A percentile compares a stretch with the other conserved stretches of the same genome.
phyloP scores from a whole-genome alignment of 2,888 invertebrate species.

The Habroteleia sp. region DNA sequence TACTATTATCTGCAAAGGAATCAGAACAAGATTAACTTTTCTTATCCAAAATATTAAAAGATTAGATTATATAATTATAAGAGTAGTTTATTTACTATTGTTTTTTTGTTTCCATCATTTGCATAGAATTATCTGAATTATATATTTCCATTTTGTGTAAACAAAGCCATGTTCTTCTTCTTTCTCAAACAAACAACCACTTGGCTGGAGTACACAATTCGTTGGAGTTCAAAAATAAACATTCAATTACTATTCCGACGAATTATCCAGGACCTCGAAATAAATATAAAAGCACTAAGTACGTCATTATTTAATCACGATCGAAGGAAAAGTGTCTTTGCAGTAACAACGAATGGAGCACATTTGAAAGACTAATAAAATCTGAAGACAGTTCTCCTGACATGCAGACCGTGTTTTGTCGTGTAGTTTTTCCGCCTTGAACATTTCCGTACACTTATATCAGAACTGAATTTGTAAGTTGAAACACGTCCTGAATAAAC shows the following conservation, averaged over 20 bases:
- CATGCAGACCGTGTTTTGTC: slow-evolving; percentile 24
- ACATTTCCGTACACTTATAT: slow-evolving; percentile 49
- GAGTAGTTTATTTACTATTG: slow-evolving; percentile 2
- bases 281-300: slow-evolving; percentile 21
- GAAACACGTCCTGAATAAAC: slow-evolving; percentile 78
- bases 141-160: background rate
- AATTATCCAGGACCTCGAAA: background rate
- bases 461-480: slow-evolving; percentile 70
- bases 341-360: slow-evolving; percentile 13
- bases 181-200: slow-evolving; percentile 1
- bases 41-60: background rate
- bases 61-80: too few relatives aligned
- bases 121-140: slow-evolving; percentile 9
- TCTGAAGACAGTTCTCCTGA: slow-evolving; percentile 35
- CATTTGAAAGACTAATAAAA: slow-evolving; percentile 49
- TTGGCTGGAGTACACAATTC: background rate
- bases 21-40: slow-evolving; percentile 6
- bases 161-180: background rate
- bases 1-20: too few relatives aligned
- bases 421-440: slow-evolving; percentile 33
- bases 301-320: slow-evolving; percentile 48
- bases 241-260: background rate
- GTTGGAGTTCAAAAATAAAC: background rate
- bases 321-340: slow-evolving; percentile 26
- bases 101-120: slow-evolving; percentile 28